Evolutionary conservation across 2,888 invertebrate species (phyloP), one percentile per base, ranked within the genome.

Genomic region (Catocala nupta): DNA sequence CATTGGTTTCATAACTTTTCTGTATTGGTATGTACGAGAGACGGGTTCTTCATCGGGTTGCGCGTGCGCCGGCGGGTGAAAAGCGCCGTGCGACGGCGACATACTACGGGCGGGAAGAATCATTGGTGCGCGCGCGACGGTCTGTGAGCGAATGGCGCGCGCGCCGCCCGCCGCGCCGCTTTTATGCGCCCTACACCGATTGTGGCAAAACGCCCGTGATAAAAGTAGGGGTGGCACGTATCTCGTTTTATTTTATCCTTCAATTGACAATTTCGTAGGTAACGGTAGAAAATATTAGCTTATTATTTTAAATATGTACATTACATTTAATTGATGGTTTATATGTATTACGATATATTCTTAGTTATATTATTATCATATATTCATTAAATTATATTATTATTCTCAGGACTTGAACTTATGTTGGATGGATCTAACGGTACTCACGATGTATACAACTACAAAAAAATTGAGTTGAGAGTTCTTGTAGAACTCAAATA

Each of bases 1-100:
- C 96, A 98, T 96, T 53, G 98, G 98, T 89, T 98, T 98, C 97
- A 98, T 98, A 75, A 98, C 98, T 95, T 98, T 98, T 88, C 98
- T 95, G 94, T 98, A 98, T 86, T 98, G 98, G 89, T 98, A 98
- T 73, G 98, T 98, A 86, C 98, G 95, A 71, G 98, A 98, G 89
- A 97, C 97, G 61, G 96, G 96, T 75, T 94, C 94, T 68, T 94
- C 94, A 75, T 94, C 94, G 13, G 90, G 89, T 55, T 89, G 89
- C 65, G 82, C 78, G 83, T 88, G 89, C 75, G 89, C 91, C 77
- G 87, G 95, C 78, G 88, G 94, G 81, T 86, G 95, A 90, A 89
- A 95, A 68, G 91, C 92, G 89, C 94, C 94, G 87, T 91, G 93
- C 83, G 90, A 78, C 78, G 93, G 93, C 84, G 93, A 93, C 93